Evolutionary conservation across 2,888 invertebrate genomes (phyloP), one percentile per base, ranked within the genome.

Genomic region (Cataglyphis livida): DNA sequence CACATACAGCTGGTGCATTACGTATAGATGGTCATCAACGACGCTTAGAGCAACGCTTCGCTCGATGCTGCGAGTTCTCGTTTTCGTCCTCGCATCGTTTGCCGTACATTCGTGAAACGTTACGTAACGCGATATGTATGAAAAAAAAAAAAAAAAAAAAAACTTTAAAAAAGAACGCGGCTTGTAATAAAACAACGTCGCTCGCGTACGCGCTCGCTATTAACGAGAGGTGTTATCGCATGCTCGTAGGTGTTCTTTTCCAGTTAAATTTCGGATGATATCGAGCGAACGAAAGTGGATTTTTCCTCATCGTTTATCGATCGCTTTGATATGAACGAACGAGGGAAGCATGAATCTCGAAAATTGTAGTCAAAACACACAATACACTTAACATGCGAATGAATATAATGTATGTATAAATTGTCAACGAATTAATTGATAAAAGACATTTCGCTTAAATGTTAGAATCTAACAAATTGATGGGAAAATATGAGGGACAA

Each of bases 1-100:
- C 91, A 90, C 88, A 87, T 89, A 86, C 92, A 93, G 91, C 92
- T 88, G 92, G 86, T 87, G 90, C 90, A 87, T 90, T 91, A 89
- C 88, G 85, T 89, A 89, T 85, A 86, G 89, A 76, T 64, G 70
- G 70, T 71, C 87, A 82, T 88, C 88, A 81, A 65, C 68, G 83
- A 48, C 76, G 81, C 83, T 86, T 85, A 84, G 84, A 81, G 85
- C 82, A 57, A 81, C 59, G 75, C 4, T 86, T 82, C 84, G 54
- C 71, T 79, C 70, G 10, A 25, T 59, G 51, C n/a, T 7, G 57
- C 28, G 21, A n/a, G 32, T 18, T 38, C 10, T 9, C 38, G n/a
- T 28, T 51, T 76, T 44, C 38, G 18, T 10, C 61, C 18, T 3
- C 9, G 21, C 12, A 6, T 44, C 38, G 15, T 4, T n/a, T 51